Percentiles rank a stretch among this genome's conserved stretches.
Evolutionary conservation across 1,140 invertebrate genomes (phyloP).

Genomic region (Steinernema feltiae): DNA sequence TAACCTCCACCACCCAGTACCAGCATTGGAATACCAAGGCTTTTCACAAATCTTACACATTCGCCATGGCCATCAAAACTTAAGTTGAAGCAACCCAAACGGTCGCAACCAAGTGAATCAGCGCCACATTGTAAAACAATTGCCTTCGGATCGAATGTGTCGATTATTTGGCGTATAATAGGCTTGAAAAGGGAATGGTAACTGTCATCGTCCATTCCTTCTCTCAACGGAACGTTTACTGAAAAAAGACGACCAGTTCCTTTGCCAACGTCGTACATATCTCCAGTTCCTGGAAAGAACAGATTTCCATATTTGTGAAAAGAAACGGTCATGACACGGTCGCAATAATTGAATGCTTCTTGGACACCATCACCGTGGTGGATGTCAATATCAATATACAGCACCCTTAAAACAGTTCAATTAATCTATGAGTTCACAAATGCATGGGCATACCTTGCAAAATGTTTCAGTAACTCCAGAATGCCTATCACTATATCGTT

Average conservation of each 20-base stretch:
- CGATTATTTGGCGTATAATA: constrained; percentile 81
- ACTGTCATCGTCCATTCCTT: constrained; percentile 90
- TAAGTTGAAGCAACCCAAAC: constrained; percentile 80
- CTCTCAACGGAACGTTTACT: constrained; percentile 90
- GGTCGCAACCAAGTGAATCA: constrained; percentile 89
- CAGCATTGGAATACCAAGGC: constrained; percentile 82
- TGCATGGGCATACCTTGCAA: constrained; percentile 19
- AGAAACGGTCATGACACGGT: constrained; percentile 97
- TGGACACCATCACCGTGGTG: constrained; percentile 99
- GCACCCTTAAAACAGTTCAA: constrained; percentile 79
- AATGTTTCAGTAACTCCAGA: constrained; percentile 76
- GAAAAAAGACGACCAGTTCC: constrained; percentile 88
- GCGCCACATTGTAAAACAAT: constrained; percentile 97
- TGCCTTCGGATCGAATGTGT: constrained; percentile 89
- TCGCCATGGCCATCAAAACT: constrained; percentile 85
- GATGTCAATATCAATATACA: constrained; percentile 99
- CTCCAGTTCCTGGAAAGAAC: constrained; percentile 93
- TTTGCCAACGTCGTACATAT: constrained; percentile 93
- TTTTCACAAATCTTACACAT: constrained; percentile 92
- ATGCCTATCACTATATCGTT: constrained; percentile 92
- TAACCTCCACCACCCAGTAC: constrained; percentile 92
- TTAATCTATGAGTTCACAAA: not conserved
- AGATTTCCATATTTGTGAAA: constrained; percentile 98
- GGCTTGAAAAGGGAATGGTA: constrained; percentile 90
- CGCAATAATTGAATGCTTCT: constrained; percentile 96